A percentile compares a stretch with the other conserved stretches of the same genome.
These are phyloP conservation scores for Subacronicta megacephala DNA, from an alignment of 2,888 invertebrate species.

Conservation along the genomic window DNA sequence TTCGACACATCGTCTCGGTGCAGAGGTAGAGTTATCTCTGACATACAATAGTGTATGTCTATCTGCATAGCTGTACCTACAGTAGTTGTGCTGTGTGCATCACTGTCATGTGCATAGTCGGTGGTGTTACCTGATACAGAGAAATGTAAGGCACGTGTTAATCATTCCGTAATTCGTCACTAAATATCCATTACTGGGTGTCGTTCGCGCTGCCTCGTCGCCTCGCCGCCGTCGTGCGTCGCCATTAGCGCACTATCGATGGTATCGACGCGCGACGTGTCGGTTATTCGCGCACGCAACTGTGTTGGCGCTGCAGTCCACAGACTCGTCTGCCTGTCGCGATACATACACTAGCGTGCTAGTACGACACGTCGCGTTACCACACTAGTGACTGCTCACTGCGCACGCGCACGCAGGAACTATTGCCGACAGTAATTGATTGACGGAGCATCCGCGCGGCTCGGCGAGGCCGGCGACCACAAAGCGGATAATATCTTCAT, in stretches of 20 bases:
- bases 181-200: slow-evolving; percentile 30
- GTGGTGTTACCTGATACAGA: no score
- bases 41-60: no score
- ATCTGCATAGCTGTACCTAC: no score
- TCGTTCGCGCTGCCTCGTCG: no score
- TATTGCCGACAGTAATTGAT: slow-evolving; percentile 60
- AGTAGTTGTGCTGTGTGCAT: no score
- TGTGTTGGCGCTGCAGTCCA: slow-evolving; percentile 3
- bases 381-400: background rate
- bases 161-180: slow-evolving; percentile 41
- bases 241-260: slow-evolving; percentile 32
- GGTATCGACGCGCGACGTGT: slow-evolving; percentile 19
- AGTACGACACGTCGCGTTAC: background rate
- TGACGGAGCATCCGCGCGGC: slow-evolving; percentile 55
- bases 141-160: slow-evolving; percentile 9
- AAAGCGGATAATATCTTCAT: slow-evolving; percentile 85
- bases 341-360: no score
- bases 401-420: slow-evolving; percentile 8
- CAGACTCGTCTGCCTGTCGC: no score
- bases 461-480: slow-evolving; percentile 66
- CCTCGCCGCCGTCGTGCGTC: no score
- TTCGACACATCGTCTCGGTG: no score
- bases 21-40: no score
- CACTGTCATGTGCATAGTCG: no score
- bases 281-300: slow-evolving; percentile 18